Percentiles rank a stretch among this genome's conserved stretches.
Evolutionary conservation across 2,113 vertebrate species (phyloP).

Genomic region (Pimephales promelas): DNA sequence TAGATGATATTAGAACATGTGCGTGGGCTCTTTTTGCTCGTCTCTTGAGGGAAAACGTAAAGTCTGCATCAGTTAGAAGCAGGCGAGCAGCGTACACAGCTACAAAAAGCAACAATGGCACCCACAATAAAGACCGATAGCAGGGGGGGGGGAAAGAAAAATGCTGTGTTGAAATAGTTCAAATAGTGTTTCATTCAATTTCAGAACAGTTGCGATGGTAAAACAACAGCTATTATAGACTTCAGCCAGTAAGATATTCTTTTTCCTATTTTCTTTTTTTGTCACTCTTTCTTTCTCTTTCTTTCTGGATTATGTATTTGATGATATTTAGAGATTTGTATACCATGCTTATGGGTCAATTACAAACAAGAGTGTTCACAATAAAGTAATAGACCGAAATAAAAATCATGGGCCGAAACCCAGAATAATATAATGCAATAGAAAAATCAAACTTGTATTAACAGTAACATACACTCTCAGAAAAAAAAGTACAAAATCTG

Average conservation of each 20-base stretch:
- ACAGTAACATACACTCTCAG: no score
- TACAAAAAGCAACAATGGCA: constrained; percentile 52
- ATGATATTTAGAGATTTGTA: neutral
- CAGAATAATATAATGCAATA: no score
- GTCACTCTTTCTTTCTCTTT: neutral
- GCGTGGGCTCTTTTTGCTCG: constrained; percentile 70
- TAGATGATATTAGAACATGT: constrained; percentile 78
- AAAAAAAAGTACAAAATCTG: no score
- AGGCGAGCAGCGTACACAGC: constrained; percentile 67
- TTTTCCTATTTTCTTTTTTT: constrained; percentile 41
- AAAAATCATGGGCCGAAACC: no score
- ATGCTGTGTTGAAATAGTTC: constrained; percentile 70
- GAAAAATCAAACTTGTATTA: no score
- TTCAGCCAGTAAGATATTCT: constrained; percentile 55
- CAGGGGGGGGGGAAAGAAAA: neutral
- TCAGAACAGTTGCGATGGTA: constrained; percentile 67
- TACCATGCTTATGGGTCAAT: neutral
- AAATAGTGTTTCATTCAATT: constrained; percentile 73
- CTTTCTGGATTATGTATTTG: neutral
- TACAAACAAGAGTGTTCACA: no score
- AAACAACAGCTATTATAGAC: constrained; percentile 71
- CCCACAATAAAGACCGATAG: constrained; percentile 28
- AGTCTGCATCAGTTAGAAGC: constrained; percentile 71
- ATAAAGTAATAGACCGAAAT: no score
- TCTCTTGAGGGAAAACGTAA: constrained; percentile 71